Conservation (phyloP, 2,888 invertebrate species). For the Julus scandinavius region DNA sequence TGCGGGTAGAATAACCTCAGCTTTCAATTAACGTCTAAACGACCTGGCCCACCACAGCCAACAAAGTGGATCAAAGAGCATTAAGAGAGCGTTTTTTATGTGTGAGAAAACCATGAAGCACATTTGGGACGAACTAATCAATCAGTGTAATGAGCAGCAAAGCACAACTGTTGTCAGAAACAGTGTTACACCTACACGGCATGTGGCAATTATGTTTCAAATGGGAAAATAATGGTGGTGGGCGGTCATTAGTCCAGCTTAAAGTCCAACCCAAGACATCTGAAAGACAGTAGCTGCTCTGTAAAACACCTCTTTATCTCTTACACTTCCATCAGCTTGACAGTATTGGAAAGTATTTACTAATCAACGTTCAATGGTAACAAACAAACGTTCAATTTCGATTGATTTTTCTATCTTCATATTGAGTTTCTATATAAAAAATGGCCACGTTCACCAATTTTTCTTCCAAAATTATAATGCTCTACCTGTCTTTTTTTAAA, state of each 20-base stretch:
- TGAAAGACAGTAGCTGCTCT: neutral
- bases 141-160: slow-evolving; percentile 39
- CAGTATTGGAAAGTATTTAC: neutral
- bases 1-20: neutral
- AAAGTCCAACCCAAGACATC: neutral
- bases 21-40: slow-evolving; percentile 24
- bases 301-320: neutral
- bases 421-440: too few species aligned
- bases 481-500: neutral
- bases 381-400: too few species aligned
- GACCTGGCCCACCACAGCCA: slow-evolving; percentile 13
- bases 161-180: slow-evolving; percentile 34
- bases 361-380: too few species aligned
- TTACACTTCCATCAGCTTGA: neutral
- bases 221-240: slow-evolving; percentile 8
- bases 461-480: neutral
- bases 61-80: slow-evolving; percentile 21
- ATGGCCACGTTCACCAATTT: too few species aligned
- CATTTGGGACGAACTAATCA: slow-evolving; percentile 35
- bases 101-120: neutral
- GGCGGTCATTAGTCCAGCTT: slow-evolving; percentile 29
- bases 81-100: slow-evolving; percentile 37
- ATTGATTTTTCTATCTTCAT: too few species aligned
- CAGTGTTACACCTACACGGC: slow-evolving; percentile 34
- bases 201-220: slow-evolving; percentile 21